Percentiles rank a stretch among this genome's conserved stretches.
Evolutionary conservation across 2,113 vertebrate genomes (phyloP).

Genomic region (Nerophis lumbriciformis): DNA sequence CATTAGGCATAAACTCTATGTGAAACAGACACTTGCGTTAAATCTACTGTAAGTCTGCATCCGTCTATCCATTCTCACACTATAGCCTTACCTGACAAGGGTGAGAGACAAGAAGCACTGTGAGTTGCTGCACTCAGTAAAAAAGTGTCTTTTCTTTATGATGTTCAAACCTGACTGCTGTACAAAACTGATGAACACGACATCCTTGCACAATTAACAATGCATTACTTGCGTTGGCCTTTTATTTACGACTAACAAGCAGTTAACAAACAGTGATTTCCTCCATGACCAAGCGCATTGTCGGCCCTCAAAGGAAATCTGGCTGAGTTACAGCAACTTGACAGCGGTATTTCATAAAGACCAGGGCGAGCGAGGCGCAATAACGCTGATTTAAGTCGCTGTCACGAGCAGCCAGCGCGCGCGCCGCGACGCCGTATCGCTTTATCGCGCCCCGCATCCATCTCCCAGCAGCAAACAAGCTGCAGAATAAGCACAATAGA

Average conservation of each 20-base stretch:
- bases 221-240: conserved; percentile 54
- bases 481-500: conserved; percentile 66
- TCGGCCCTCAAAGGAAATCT: conserved; percentile 50
- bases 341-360: conserved; percentile 62
- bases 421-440: conserved; percentile 38
- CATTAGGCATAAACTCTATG: too few relatives aligned
- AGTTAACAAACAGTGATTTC: conserved; percentile 64
- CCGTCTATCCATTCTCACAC: background rate
- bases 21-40: too few relatives aligned
- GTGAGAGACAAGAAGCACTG: too few relatives aligned
- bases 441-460: conserved; percentile 59
- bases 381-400: conserved; percentile 64
- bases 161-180: conserved; percentile 31
- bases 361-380: conserved; percentile 42
- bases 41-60: background rate
- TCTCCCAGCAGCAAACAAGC: conserved; percentile 62
- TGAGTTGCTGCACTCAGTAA: too few relatives aligned
- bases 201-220: conserved; percentile 53
- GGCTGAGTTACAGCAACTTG: conserved; percentile 54
- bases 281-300: conserved; percentile 48
- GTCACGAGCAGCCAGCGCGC: conserved; percentile 43
- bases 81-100: too few relatives aligned
- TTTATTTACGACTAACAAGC: conserved; percentile 62
- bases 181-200: conserved; percentile 36
- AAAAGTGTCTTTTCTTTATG: background rate